A percentile compares a stretch with the other conserved stretches of the same genome.
Evolutionary conservation across 1,140 invertebrate genomes (phyloP).

Genomic region (fruit fly (Drosophila melanogaster)): DNA sequence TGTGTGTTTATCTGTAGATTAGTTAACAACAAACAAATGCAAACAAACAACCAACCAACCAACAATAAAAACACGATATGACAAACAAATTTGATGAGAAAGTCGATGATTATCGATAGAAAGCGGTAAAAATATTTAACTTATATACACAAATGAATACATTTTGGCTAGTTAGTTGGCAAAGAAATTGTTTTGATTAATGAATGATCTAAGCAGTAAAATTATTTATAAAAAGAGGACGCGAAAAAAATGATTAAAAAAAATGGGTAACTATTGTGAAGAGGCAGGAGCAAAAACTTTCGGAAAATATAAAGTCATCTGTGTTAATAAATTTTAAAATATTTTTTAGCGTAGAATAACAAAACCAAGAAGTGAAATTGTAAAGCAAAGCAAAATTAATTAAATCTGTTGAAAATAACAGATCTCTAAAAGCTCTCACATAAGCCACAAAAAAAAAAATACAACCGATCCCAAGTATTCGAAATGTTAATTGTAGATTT

Average conservation of each 20-base stretch:
- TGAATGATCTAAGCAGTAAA: slow-evolving; percentile 37
- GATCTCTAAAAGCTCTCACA: slow-evolving; percentile 26
- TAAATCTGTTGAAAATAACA: slow-evolving; percentile 24
- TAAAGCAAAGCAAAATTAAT: slow-evolving; percentile 35
- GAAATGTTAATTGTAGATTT: slow-evolving; percentile 58
- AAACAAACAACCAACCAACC: slow-evolving; percentile 14
- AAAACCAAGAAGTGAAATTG: slow-evolving; percentile 56
- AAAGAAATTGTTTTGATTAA: slow-evolving; percentile 55
- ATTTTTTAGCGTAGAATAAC: slow-evolving; percentile 77
- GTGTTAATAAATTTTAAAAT: slow-evolving; percentile 84
- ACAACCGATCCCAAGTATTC: slow-evolving; percentile 44
- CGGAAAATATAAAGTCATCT: slow-evolving; percentile 84
- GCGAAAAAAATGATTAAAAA: slow-evolving; percentile 34
- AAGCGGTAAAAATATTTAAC: slow-evolving; percentile 22
- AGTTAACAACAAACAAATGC: slow-evolving; percentile 49
- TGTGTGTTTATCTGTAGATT: slow-evolving; percentile 52
- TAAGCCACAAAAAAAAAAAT: slow-evolving; percentile 28
- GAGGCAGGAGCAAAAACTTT: slow-evolving; percentile 51
- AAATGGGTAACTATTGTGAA: slow-evolving; percentile 54
- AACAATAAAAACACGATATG: slow-evolving; percentile 35
- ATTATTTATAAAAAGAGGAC: slow-evolving; percentile 43
- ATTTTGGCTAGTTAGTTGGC: slow-evolving; percentile 45
- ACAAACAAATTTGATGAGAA: slow-evolving; percentile 30
- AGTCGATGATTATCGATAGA: slow-evolving; percentile 20
- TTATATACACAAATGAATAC: slow-evolving; percentile 28